phyloP scores from a whole-genome alignment of 2,888 invertebrate species.

The Heliconius ethilla region DNA sequence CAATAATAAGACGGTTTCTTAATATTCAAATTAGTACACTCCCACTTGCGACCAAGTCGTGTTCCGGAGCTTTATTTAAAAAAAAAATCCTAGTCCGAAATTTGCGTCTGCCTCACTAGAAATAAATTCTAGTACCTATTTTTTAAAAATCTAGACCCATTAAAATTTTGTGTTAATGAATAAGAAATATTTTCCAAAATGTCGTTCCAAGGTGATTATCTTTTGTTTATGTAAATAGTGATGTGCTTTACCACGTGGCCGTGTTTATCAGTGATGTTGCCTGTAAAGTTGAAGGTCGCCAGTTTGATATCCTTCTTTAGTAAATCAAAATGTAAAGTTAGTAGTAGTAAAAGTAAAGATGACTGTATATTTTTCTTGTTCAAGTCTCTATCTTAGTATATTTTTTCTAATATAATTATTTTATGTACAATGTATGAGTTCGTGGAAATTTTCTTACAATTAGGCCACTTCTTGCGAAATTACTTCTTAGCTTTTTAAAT shows the following conservation, averaged over 20 bases:
- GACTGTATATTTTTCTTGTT: background rate
- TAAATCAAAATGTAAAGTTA: background rate
- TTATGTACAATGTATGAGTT: background rate
- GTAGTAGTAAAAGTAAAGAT: background rate
- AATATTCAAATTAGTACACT: conserved; percentile 59
- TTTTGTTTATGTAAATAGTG: conserved; percentile 3
- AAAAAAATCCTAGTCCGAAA: background rate
- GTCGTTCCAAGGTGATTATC: conserved; percentile 44
- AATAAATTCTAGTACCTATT: background rate
- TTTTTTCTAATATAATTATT: too few relatives aligned
- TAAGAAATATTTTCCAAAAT: conserved; percentile 45
- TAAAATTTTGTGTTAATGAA: conserved; percentile 31
- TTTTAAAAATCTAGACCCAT: background rate
- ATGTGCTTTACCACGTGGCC: background rate
- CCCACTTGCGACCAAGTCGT: conserved; percentile 30
- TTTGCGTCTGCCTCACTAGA: background rate
- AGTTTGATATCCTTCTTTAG: background rate
- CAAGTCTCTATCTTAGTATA: background rate
- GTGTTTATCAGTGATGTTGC: background rate
- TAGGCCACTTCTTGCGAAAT: background rate
- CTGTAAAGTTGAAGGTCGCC: background rate
- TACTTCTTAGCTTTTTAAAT: background rate
- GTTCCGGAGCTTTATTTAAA: background rate
- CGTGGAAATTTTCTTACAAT: background rate
- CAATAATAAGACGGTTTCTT: conserved; percentile 49